Conservation (phyloP, 2,888 invertebrate genomes). For the Polietes domitor region DNA sequence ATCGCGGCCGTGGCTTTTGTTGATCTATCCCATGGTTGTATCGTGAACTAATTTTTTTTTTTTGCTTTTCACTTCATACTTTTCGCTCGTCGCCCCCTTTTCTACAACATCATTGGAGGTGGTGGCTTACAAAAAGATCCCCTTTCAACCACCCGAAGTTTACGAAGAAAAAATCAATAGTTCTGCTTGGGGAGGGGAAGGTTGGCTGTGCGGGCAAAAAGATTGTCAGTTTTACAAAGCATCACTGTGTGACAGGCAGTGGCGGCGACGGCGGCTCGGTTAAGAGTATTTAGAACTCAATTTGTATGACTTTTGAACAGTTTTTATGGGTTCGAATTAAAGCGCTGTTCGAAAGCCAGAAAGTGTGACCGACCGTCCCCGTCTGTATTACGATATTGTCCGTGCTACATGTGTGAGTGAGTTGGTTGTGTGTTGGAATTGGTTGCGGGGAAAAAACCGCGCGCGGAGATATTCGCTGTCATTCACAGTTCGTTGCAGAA, state of each 20-base stretch:
- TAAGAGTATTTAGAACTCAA: conserved; percentile 34
- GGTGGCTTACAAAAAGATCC: not conserved
- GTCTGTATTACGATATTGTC: not conserved
- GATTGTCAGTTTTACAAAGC: not conserved
- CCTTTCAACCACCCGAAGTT: not conserved
- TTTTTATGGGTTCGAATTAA: conserved; percentile 32
- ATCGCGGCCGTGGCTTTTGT: conserved; percentile 3
- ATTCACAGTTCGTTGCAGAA: conserved; percentile 45
- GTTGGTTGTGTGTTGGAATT: not conserved
- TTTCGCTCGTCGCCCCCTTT: not conserved
- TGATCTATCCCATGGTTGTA: conserved; percentile 12
- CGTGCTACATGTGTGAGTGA: not conserved
- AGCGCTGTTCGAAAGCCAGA: conserved; percentile 7
- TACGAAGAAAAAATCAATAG: not conserved
- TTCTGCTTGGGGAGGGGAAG: not conserved
- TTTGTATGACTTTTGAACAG: conserved; percentile 34
- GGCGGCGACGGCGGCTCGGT: not conserved
- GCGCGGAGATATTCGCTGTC: conserved; percentile 2
- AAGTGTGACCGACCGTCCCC: conserved; percentile 32
- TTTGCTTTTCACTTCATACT: not conserved
- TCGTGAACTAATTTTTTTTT: not conserved
- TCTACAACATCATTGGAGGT: not conserved
- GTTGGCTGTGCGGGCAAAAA: not conserved
- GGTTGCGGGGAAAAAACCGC: not conserved
- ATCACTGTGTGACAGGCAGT: not conserved